Conservation (phyloP, 2,113 vertebrate genomes). For the Rhinogobius similis region DNA sequence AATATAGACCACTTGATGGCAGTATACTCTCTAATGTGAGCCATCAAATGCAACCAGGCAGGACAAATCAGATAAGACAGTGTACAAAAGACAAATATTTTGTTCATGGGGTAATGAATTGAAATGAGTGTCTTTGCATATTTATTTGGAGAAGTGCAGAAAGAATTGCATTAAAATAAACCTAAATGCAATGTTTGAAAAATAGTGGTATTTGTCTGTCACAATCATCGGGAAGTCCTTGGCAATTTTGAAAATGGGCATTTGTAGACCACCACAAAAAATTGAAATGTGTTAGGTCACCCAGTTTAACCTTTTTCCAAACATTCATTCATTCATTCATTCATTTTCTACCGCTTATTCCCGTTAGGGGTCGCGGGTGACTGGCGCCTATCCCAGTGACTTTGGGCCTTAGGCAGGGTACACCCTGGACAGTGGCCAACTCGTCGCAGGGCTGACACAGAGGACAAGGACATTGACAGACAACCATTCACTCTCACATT, state of each 20-base stretch:
- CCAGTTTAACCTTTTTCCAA: not conserved
- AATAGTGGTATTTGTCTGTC: not conserved
- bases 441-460: too few relatives aligned
- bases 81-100: not conserved
- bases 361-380: too few relatives aligned
- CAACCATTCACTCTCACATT: too few relatives aligned
- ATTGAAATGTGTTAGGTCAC: slow-evolving; percentile 1
- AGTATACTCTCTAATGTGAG: slow-evolving; percentile 38
- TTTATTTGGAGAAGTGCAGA: not conserved
- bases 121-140: not conserved
- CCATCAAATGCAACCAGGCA: not conserved
- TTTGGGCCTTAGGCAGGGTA: too few relatives aligned
- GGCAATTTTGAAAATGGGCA: not conserved
- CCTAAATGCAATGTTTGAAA: not conserved
- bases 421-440: too few relatives aligned
- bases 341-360: too few relatives aligned
- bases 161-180: not conserved
- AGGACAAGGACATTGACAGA: too few relatives aligned
- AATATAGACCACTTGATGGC: slow-evolving; percentile 65
- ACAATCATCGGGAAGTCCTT: not conserved
- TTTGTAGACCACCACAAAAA: slow-evolving; percentile 16
- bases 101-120: not conserved
- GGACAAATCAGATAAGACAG: slow-evolving; percentile 2
- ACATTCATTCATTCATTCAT: too few relatives aligned
- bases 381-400: too few relatives aligned